phyloP scores from a whole-genome alignment of 2,113 vertebrate genomes.

The Plecturocebus donacophilus region DNA sequence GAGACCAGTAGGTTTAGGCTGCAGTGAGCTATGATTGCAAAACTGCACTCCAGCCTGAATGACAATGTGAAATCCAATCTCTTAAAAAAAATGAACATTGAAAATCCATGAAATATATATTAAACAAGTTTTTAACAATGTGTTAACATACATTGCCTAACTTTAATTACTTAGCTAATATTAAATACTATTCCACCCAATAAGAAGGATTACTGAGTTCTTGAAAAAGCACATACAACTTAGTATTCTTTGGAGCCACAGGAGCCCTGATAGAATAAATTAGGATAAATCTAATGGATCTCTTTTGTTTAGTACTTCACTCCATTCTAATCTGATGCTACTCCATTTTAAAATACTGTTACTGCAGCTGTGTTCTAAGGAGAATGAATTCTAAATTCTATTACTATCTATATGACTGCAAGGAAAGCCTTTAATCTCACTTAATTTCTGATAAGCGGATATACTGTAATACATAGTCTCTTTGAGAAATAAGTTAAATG shows the following conservation, averaged over 20 bases:
- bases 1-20: too few species aligned
- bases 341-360: not conserved
- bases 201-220: not conserved
- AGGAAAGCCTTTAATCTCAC: not conserved
- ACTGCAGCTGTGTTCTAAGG: fast-evolving
- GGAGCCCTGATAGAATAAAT: not conserved
- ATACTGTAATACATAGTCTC: not conserved
- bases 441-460: not conserved
- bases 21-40: too few species aligned
- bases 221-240: not conserved
- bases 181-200: not conserved
- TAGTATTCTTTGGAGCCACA: not conserved
- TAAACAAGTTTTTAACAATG: not conserved
- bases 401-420: not conserved
- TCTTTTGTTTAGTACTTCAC: not conserved
- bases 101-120: not conserved
- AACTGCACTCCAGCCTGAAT: too few species aligned
- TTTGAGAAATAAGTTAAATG: not conserved
- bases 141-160: not conserved
- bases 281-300: not conserved
- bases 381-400: not conserved
- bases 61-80: too few species aligned
- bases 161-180: not conserved
- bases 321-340: not conserved
- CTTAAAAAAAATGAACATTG: too few species aligned